phyloP scores from a whole-genome alignment of 2,797 vertebrate genomes.

The Spheniscus humboldti region DNA sequence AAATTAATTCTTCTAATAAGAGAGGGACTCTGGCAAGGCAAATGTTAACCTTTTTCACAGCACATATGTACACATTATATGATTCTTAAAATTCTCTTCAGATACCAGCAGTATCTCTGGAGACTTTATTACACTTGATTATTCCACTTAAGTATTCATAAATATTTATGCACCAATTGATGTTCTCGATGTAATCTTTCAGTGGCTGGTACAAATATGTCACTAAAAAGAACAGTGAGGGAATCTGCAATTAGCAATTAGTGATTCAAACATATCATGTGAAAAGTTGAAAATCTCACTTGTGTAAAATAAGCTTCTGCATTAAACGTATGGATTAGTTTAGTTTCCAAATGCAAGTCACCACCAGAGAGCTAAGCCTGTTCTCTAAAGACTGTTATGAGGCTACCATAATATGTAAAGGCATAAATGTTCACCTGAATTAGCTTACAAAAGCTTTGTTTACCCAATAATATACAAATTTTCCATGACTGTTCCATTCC shows the following conservation, averaged over 20 bases:
- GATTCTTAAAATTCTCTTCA: slow-evolving; percentile 31
- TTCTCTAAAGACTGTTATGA: background rate
- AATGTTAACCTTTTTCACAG: slow-evolving; percentile 52
- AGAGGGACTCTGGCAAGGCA: background rate
- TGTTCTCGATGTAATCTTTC: slow-evolving; percentile 57
- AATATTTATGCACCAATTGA: slow-evolving; percentile 58
- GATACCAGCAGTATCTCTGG: slow-evolving; percentile 6
- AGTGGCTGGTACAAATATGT: slow-evolving; percentile 45
- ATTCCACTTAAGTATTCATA: slow-evolving; percentile 60
- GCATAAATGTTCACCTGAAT: background rate
- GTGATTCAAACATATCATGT: background rate
- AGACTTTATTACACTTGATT: slow-evolving; percentile 60
- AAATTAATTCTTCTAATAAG: slow-evolving; percentile 4
- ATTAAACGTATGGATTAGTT: slow-evolving; percentile 9
- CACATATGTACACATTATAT: background rate
- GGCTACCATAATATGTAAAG: background rate
- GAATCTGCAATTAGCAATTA: slow-evolving; percentile 53
- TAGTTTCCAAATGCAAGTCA: background rate
- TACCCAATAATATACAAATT: background rate
- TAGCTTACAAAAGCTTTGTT: background rate
- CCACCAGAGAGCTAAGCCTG: background rate
- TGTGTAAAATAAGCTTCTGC: background rate
- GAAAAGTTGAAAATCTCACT: slow-evolving; percentile 40
- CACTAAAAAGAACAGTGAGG: slow-evolving; percentile 16
- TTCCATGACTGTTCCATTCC: background rate